Conservation (phyloP, 2,797 vertebrate species). For the Bryconaethiops microstoma region DNA sequence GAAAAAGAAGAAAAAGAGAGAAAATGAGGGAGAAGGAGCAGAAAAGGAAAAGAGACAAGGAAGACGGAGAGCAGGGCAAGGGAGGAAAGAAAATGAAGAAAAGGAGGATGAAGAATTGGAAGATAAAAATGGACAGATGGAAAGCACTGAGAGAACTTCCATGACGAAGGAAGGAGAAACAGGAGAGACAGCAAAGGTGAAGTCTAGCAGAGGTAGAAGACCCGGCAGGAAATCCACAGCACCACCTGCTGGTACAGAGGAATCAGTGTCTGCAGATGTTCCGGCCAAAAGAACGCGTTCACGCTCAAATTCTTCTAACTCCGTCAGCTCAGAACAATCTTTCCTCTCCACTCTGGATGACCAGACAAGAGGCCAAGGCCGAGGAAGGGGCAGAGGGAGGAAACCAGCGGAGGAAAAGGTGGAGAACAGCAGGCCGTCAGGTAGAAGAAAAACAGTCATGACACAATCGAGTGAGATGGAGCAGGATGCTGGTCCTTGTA, state of each 20-base stretch:
- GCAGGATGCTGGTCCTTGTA: constrained; percentile 19
- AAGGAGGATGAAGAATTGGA: constrained; percentile 26
- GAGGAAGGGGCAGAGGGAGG: constrained; percentile 58
- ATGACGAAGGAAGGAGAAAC: not conserved
- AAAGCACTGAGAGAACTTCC: not conserved
- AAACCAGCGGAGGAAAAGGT: constrained; percentile 34
- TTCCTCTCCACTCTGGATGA: constrained; percentile 43
- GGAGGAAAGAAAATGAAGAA: constrained; percentile 20
- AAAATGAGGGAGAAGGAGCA: constrained; percentile 15
- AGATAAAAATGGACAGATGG: constrained; percentile 14
- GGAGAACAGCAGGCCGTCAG: constrained; percentile 35
- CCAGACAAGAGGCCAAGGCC: constrained; percentile 43
- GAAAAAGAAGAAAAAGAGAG: not conserved
- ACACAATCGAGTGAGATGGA: constrained; percentile 19
- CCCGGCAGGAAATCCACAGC: constrained; percentile 42
- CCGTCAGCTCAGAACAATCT: constrained; percentile 72
- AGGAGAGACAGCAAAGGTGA: constrained; percentile 6
- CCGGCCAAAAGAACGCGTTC: constrained; percentile 71
- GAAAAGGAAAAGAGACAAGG: constrained; percentile 18
- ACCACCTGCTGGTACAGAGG: not conserved
- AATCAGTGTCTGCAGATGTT: constrained; percentile 50
- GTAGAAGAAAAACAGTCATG: constrained; percentile 54
- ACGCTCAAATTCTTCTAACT: constrained; percentile 74
- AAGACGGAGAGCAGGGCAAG: constrained; percentile 2
- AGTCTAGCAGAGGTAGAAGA: constrained; percentile 58